These are phyloP conservation scores for Eledona agricola DNA, from an alignment of 2,888 invertebrate genomes.

Conservation along the genomic window DNA sequence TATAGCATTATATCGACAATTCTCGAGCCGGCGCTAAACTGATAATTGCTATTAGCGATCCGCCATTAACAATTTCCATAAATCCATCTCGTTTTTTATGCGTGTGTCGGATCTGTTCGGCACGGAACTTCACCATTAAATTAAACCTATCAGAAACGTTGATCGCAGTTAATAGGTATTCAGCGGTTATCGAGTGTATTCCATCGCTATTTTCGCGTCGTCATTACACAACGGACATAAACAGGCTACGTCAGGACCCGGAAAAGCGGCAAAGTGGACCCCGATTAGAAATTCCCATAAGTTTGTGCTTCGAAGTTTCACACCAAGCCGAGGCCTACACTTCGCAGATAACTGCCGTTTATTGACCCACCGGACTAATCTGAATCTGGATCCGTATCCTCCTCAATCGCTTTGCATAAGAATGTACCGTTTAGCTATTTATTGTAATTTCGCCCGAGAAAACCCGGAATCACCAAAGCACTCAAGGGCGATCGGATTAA, in stretches of 20 bases:
- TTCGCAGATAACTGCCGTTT: constrained; percentile 17
- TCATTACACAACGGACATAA: constrained; percentile 15
- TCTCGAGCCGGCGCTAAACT: constrained; percentile 13
- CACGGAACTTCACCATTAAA: constrained; percentile 15
- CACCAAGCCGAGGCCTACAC: constrained; percentile 13
- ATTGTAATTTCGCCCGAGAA: constrained; percentile 21
- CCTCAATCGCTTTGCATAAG: constrained; percentile 17
- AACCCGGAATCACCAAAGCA: constrained; percentile 11
- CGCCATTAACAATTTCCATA: constrained; percentile 15
- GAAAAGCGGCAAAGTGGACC: too few species aligned
- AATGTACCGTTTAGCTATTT: constrained; percentile 17
- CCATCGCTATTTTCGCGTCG: constrained; percentile 19
- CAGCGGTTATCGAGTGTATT: constrained; percentile 9
- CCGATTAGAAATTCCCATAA: constrained; percentile 8
- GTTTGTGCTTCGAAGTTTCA: constrained; percentile 17
- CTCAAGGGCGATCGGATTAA: constrained; percentile 22
- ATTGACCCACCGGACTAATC: constrained; percentile 22
- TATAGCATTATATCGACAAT: constrained; percentile 11
- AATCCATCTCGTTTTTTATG: constrained; percentile 2
- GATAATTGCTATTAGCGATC: constrained; percentile 17
- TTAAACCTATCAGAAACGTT: constrained; percentile 13
- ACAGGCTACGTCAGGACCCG: constrained; percentile 1
- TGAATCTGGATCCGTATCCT: constrained; percentile 10
- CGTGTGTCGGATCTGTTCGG: constrained; percentile 6
- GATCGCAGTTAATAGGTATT: constrained; percentile 11